A percentile compares a stretch with the other conserved stretches of the same genome.
Evolutionary conservation across 2,113 vertebrate genomes (phyloP).

Genomic region (Passer domesticus): DNA sequence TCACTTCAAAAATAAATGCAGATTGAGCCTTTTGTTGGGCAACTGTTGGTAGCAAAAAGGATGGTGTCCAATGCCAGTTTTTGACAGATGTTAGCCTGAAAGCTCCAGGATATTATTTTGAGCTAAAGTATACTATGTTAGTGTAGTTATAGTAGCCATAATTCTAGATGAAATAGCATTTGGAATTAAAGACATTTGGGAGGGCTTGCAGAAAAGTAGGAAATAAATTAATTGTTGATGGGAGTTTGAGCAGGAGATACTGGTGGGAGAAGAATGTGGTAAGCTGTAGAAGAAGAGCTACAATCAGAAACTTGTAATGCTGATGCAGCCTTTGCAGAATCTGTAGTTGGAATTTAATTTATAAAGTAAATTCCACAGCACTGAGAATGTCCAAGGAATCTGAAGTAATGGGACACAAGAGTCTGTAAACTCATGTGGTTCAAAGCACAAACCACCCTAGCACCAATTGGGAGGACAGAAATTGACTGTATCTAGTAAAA

Average conservation of each 20-base stretch:
- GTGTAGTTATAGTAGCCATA: background rate
- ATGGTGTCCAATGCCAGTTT: background rate
- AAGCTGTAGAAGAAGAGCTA: background rate
- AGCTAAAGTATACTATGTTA: background rate
- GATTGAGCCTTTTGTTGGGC: background rate
- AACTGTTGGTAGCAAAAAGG: background rate
- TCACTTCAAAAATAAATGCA: background rate
- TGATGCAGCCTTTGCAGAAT: background rate
- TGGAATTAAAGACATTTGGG: background rate
- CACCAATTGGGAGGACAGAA: background rate
- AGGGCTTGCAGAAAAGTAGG: background rate
- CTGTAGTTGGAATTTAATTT: background rate
- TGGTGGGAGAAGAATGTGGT: background rate
- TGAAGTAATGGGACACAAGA: background rate
- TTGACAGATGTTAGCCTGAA: background rate
- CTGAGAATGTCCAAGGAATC: background rate
- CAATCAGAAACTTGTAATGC: background rate
- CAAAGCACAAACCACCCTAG: background rate
- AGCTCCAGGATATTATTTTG: background rate
- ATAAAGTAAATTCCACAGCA: background rate
- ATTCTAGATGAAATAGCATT: background rate
- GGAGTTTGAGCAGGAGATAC: background rate
- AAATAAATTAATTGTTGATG: background rate
- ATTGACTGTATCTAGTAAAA: background rate
- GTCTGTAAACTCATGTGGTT: background rate